These are phyloP conservation scores for Nerophis ophidion DNA, from an alignment of 2,113 vertebrate genomes.

Conservation along the genomic window DNA sequence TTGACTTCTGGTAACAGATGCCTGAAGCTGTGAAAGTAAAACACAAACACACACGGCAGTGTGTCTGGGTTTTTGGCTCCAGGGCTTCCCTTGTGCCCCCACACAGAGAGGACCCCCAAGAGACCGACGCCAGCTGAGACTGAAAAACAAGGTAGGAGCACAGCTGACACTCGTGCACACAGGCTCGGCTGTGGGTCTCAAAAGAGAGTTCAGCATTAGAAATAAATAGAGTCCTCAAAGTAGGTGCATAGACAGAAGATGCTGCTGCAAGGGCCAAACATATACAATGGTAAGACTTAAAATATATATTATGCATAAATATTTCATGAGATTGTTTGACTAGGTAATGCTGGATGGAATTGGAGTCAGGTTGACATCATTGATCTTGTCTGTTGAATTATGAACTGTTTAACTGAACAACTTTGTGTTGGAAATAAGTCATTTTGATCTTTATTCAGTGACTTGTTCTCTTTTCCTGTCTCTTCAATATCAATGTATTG, in stretches of 20 bases:
- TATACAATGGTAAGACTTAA: conserved; percentile 60
- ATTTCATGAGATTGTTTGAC: conserved; percentile 41
- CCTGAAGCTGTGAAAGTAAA: conserved; percentile 32
- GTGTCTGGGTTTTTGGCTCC: conserved; percentile 32
- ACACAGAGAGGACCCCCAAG: conserved; percentile 66
- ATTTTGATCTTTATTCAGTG: conserved; percentile 50
- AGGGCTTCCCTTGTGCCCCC: conserved; percentile 65
- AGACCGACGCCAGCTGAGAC: conserved; percentile 71
- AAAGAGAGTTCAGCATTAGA: conserved; percentile 50
- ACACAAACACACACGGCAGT: conserved; percentile 18
- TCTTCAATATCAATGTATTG: conserved; percentile 52
- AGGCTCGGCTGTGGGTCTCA: conserved; percentile 67
- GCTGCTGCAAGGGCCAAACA: conserved; percentile 30
- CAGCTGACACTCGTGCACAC: conserved; percentile 63
- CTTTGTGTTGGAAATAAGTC: conserved; percentile 38
- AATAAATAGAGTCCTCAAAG: conserved; percentile 29
- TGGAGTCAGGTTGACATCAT: conserved; percentile 25
- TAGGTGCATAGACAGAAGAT: conserved; percentile 44
- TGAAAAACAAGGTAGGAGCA: conserved; percentile 77
- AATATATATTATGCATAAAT: conserved; percentile 9
- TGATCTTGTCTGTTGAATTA: conserved; percentile 43
- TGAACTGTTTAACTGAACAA: conserved; percentile 22
- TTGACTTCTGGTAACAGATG: conserved; percentile 48
- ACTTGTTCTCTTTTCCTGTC: conserved; percentile 23
- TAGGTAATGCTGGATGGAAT: conserved; percentile 26